These are phyloP conservation scores for Platerodrilus igneus DNA, from an alignment of 2,888 invertebrate species.

Conservation along the genomic window DNA sequence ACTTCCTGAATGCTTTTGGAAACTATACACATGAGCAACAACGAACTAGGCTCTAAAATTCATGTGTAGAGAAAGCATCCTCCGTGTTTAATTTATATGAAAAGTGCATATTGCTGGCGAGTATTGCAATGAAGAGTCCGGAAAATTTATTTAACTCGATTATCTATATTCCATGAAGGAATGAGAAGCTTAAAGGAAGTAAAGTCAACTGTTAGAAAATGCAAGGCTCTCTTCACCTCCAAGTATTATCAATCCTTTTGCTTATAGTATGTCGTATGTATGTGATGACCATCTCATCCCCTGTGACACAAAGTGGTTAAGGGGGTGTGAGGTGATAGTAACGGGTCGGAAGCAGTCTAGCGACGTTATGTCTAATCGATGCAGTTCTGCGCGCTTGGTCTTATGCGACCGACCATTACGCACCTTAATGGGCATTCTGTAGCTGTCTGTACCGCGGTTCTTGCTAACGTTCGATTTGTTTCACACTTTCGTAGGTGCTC, in stretches of 20 bases:
- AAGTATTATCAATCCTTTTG: not conserved
- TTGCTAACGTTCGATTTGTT: slow-evolving; percentile 36
- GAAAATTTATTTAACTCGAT: too few relatives aligned
- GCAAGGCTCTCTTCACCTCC: too few relatives aligned
- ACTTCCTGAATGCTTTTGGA: too few relatives aligned
- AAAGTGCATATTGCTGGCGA: too few relatives aligned
- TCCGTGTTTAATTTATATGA: too few relatives aligned
- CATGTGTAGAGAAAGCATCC: too few relatives aligned
- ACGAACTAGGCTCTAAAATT: too few relatives aligned
- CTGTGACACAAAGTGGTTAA: slow-evolving; percentile 25
- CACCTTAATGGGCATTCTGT: slow-evolving; percentile 65
- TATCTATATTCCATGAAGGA: too few relatives aligned
- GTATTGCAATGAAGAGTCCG: too few relatives aligned
- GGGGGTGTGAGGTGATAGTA: slow-evolving; percentile 41
- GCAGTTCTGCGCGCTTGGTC: slow-evolving; percentile 65
- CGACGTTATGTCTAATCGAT: slow-evolving; percentile 65
- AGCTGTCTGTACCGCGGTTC: slow-evolving; percentile 37
- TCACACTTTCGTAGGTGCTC: slow-evolving; percentile 32
- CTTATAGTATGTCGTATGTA: slow-evolving; percentile 18
- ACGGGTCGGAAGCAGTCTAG: slow-evolving; percentile 49
- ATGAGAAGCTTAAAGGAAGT: too few relatives aligned
- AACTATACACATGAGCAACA: too few relatives aligned
- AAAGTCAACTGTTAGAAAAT: too few relatives aligned
- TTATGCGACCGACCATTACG: slow-evolving; percentile 66
- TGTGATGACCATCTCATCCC: slow-evolving; percentile 25